Evolutionary conservation across 2,113 vertebrate species (phyloP).

Genomic region (Colistium nudipinnis): DNA sequence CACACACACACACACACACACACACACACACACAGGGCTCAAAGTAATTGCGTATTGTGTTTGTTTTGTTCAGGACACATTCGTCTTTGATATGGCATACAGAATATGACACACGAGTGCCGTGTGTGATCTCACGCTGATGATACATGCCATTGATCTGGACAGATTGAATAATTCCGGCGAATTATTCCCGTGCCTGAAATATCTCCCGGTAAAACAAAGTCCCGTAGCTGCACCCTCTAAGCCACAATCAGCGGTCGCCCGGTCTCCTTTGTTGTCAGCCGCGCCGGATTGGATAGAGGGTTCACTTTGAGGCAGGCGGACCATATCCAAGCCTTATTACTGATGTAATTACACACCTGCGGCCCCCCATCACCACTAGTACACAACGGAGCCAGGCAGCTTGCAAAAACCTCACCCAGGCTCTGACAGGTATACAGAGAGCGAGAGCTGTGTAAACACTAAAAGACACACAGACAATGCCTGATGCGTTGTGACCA

Average conservation of each 20-base stretch:
- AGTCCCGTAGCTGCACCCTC: constrained; percentile 57
- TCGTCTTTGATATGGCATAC: constrained; percentile 26
- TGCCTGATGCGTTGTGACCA: constrained; percentile 8
- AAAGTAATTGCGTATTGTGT: constrained; percentile 5
- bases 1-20: not conserved
- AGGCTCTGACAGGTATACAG: constrained; percentile 20
- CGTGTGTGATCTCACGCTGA: constrained; percentile 36
- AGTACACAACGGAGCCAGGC: constrained; percentile 43
- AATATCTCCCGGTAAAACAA: constrained; percentile 61
- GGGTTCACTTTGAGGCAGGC: constrained; percentile 78
- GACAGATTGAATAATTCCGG: constrained; percentile 66
- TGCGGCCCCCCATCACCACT: constrained; percentile 68
- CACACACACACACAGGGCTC: not conserved
- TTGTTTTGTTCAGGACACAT: constrained; percentile 41
- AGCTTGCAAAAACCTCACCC: constrained; percentile 39
- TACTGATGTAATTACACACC: constrained; percentile 83
- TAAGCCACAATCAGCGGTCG: constrained; percentile 65
- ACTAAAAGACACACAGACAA: constrained; percentile 29
- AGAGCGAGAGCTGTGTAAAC: constrained; percentile 52
- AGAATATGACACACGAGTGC: constrained; percentile 18
- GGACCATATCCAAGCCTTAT: constrained; percentile 80
- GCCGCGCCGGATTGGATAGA: constrained; percentile 54
- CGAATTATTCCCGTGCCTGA: constrained; percentile 53
- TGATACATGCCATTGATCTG: constrained; percentile 41
- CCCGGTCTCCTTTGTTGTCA: constrained; percentile 72